Evolutionary conservation across 1,140 invertebrate species (phyloP), one percentile per base, ranked within the genome.

Genomic region (Octopus sinensis): DNA sequence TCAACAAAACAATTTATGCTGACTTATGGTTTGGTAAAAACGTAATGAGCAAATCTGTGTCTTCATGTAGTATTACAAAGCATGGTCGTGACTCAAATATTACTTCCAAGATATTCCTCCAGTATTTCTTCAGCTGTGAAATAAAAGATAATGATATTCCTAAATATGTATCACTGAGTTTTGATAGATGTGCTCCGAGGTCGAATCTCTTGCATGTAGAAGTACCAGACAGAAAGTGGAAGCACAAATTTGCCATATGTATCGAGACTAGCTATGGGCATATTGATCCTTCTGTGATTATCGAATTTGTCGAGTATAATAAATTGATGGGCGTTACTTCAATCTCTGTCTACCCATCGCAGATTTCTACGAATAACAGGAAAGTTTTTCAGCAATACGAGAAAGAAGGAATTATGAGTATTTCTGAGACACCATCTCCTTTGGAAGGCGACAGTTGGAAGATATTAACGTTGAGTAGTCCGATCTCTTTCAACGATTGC

Each of bases 401-500:
- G 52, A 7, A 6, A 6, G 76, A 77, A 77, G 76, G 76, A 6
- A 77, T 77, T 53, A 77, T 77, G 4, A 17, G 52, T 5, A 51
- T 77, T 30, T 53, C 13, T 51, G 5, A 9, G 6, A 77, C 76
- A 9, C 76, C 76, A 10, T 77, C 76, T 6, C 76, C 76, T 1
- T 52, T 43, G 12, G 43, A 51, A 2, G 76, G 52, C 17, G 23
- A 77, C 4, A 77, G 23, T 6, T 77, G 76, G 76, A 4, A 0
- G 7, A 6, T 17, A 9, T 13, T 17, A 51, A 77, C 51, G 76
- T n/a, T 43, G 5, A 77, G 76, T 51, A 77, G 76, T 51, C 76
- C 76, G 12, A 77, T 77, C 7, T 77, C 76, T 17, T 77, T 6
- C 76, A 77, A 77, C 6, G 76, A 77, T 51, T 77, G 76, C 23